Evolutionary conservation across 2,113 vertebrate genomes (phyloP), one percentile per base, ranked within the genome.

Genomic region (Phasianus colchicus): DNA sequence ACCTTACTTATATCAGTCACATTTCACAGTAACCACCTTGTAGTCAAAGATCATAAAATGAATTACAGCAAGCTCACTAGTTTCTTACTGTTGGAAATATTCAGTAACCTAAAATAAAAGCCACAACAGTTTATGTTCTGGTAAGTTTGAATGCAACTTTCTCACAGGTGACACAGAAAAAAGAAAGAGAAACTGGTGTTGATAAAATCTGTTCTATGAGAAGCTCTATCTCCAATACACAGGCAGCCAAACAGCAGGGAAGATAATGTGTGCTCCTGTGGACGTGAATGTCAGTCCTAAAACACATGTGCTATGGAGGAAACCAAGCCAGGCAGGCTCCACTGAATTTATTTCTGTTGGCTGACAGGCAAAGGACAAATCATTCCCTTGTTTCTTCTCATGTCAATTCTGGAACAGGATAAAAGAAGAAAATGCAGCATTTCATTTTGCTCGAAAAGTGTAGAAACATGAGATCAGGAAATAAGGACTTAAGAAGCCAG

Each of bases 271-370:
- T 45, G 60, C n/a, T 29, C 88, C 72, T 25, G 43, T 58, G 86
- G 13, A 71, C 72, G 10, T 6, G 55, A 21, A 17, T 48, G 1
- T 54, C 64, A 63, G 7, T 30, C 15, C 55, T 78, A 7, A 86
- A 73, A 19, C 24, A 9, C 32, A 11, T 0, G 3, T 20, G 42
- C 2, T 52, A 18, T 0, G 1, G 69, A 38, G 80, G 84, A 92
- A 86, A 47, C 4, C 1, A 13, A 65, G 57, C 55, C 18, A 0
- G 27, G 3, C 34, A 61, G 48, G 34, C 58, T 48, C 58, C 52
- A 8, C 66, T 65, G 58, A 32, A 0, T 76, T 91, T 96, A 19
- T 94, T 92, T 48, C 30, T 21, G 3, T 87, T 95, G 96, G 89
- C 94, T 54, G 52, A 30, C 11, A 34, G 11, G 52, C 54, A 94